Percentiles rank a stretch among this genome's conserved stretches.
phyloP scores from a whole-genome alignment of 2,113 vertebrate species.

The Petrocephalus zakoni region DNA sequence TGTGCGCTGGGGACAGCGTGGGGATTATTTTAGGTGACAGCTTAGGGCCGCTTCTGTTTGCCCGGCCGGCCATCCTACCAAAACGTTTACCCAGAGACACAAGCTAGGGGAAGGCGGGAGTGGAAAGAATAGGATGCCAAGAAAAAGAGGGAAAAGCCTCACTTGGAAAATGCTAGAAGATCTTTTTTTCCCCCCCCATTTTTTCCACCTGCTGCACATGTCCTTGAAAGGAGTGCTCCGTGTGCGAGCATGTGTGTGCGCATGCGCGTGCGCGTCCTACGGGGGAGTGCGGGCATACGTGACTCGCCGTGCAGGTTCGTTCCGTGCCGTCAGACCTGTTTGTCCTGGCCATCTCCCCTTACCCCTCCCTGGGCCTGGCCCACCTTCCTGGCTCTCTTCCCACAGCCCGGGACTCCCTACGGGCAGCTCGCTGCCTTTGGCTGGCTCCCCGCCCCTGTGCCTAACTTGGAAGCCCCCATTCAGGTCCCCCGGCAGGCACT shows the following conservation, averaged over 20 bases:
- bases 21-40: slow-evolving; percentile 21
- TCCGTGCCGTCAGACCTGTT: not conserved
- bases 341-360: not conserved
- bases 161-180: slow-evolving; percentile 15
- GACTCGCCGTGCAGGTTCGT: not conserved
- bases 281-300: not conserved
- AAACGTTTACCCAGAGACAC: slow-evolving; percentile 19
- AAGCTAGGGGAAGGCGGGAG: not conserved
- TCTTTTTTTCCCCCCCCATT: not conserved
- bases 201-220: slow-evolving; percentile 3
- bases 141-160: slow-evolving; percentile 7
- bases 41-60: slow-evolving; percentile 12
- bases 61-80: not conserved
- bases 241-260: not conserved
- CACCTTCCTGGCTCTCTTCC: not conserved
- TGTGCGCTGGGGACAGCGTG: not conserved
- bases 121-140: slow-evolving; percentile 14
- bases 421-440: not conserved
- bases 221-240: not conserved
- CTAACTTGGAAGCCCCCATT: not conserved
- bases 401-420: not conserved
- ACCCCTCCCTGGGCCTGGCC: not conserved
- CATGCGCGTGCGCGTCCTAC: not conserved
- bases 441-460: not conserved
- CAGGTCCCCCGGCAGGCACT: not conserved